Conservation (phyloP, 1,140 invertebrate genomes). For the Mactra quadrangularis region DNA sequence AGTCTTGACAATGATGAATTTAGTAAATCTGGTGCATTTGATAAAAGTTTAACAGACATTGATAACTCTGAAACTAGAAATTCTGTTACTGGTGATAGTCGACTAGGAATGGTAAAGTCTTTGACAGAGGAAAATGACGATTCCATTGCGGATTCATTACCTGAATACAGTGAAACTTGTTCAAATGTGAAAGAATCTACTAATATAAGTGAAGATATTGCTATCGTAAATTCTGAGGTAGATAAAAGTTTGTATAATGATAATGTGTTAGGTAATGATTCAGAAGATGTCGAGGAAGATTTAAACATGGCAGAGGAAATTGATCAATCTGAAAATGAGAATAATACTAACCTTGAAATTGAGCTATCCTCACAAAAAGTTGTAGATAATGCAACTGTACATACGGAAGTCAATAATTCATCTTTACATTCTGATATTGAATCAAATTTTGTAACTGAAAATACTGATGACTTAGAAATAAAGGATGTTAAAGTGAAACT, state of each 20-base stretch:
- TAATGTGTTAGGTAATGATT: background rate
- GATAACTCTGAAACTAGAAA: background rate
- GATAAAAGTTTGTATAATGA: background rate
- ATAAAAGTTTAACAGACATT: background rate
- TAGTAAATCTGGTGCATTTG: conserved; percentile 11
- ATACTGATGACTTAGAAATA: no score
- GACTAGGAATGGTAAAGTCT: background rate
- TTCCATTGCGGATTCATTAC: background rate
- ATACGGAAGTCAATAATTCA: no score
- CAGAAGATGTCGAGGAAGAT: background rate
- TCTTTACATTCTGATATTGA: no score
- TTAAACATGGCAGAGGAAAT: background rate
- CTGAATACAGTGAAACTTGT: background rate
- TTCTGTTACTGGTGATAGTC: background rate
- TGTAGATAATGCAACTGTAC: no score
- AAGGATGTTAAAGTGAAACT: no score
- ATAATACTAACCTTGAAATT: no score
- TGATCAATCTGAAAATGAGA: conserved; percentile 5
- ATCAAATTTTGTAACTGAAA: no score
- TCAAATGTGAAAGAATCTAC: background rate
- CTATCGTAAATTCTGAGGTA: background rate
- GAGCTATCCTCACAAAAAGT: no score
- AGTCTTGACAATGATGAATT: background rate
- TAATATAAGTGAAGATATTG: background rate
- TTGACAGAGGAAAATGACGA: background rate